phyloP scores from a whole-genome alignment of 2,888 invertebrate species.

The Parnassius orleans region DNA sequence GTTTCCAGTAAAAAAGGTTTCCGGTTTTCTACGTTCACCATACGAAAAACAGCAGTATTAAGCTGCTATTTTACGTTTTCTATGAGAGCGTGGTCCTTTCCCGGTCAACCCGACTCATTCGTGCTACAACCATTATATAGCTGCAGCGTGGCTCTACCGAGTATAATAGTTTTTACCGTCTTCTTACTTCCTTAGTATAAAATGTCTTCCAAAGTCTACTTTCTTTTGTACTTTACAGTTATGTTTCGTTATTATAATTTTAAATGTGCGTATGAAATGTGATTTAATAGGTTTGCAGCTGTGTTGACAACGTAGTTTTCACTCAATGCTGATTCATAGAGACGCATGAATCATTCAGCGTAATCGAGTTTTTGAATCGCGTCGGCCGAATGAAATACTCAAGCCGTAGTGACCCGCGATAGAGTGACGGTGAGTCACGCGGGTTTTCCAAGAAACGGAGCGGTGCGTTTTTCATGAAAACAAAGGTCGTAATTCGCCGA shows the following conservation, averaged over 20 bases:
- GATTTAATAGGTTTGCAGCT: neutral
- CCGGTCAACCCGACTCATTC: too few relatives aligned
- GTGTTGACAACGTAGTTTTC: conserved; percentile 49
- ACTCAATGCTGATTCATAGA: conserved; percentile 70
- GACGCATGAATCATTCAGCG: conserved; percentile 70
- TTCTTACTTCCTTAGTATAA: conserved; percentile 45
- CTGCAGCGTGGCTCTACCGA: too few relatives aligned
- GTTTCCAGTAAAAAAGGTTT: too few relatives aligned
- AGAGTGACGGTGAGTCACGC: conserved; percentile 70
- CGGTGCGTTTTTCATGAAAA: conserved; percentile 73
- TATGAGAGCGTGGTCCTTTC: too few relatives aligned
- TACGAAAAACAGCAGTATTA: too few relatives aligned
- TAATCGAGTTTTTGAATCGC: conserved; percentile 79
- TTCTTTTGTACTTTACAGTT: neutral
- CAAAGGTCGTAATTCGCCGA: conserved; percentile 55
- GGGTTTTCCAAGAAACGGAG: conserved; percentile 76
- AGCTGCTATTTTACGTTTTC: too few relatives aligned
- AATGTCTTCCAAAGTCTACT: conserved; percentile 38
- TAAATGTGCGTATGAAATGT: neutral
- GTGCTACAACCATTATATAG: too few relatives aligned
- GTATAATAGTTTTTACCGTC: conserved; percentile 31
- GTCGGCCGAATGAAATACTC: conserved; percentile 74
- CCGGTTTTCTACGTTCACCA: too few relatives aligned
- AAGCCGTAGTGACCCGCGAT: conserved; percentile 71
- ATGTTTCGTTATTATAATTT: neutral